Base-by-base conservation (phyloP, 2,797 vertebrate species). In the Eleutherodactylus coqui region DNA sequence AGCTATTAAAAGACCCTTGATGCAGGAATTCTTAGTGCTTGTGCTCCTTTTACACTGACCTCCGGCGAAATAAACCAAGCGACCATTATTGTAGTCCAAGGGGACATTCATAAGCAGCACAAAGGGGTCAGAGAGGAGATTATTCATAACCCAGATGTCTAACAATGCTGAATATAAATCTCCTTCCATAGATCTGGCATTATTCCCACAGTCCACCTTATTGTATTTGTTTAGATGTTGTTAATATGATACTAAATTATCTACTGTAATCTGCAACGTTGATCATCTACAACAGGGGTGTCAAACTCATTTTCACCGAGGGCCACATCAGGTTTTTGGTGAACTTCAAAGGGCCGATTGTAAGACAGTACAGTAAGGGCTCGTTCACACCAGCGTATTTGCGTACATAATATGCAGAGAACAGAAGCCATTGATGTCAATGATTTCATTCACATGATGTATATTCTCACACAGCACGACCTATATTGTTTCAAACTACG, bases 111-210 rank as follows among this genome's bases (percentile, higher is more conserved):
- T 29, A 82, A 27, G 78, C 43, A 67, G 60, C 78, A 80, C 60
- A 80, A 67, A 80, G 17, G 34, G 53, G 67, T 43, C 24, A 55
- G 67, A 82, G 45, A 1, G 24, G n/a, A 73, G 49, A 58, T 82
- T 73, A 82, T 82, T 82, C 47, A 72, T 36, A 82, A 67, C 49
- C 47, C 64, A 70, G 24, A 21, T 70, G 80, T 72, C 80, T 43
- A 73, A 29, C 69, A 55, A 72, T 41, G 55, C 16, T 73, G 69
- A 75, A 73, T 60, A 78, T 58, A 76, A 78, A 78, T 60, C 7
- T 36, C 21, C 58, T 77, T 34, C 19, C 58, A 6, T 27, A 36
- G n/a, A 24, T 1, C 5, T 73, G 41, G 45, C 70, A 73, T 45
- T 43, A 73, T 73, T 73, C 53, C 36, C 34, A 60, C 27, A n/a